Conservation (phyloP, 2,888 invertebrate genomes). For the Xestobium rufovillosum region DNA sequence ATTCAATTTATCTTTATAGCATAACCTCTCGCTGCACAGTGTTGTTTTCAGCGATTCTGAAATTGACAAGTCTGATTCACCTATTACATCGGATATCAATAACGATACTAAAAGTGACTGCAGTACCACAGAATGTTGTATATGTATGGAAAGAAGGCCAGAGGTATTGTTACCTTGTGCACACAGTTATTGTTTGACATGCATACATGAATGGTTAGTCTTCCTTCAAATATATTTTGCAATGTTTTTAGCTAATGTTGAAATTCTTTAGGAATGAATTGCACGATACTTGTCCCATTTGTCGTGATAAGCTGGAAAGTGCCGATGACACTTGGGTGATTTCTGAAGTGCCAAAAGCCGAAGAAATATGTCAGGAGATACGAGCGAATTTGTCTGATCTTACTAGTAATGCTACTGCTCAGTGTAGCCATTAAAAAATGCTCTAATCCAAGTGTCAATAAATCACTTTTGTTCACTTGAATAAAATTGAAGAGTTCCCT, state of each 20-base stretch:
- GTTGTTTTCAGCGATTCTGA: too few species aligned
- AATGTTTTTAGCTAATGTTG: slow-evolving; percentile 5
- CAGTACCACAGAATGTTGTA: slow-evolving; percentile 54
- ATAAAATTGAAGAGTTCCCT: too few species aligned
- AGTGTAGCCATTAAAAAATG: too few species aligned
- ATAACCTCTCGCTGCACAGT: too few species aligned
- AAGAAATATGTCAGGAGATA: slow-evolving; percentile 52
- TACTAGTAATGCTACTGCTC: too few species aligned
- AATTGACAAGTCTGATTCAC: too few species aligned
- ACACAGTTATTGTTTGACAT: slow-evolving; percentile 62
- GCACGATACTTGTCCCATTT: slow-evolving; percentile 63
- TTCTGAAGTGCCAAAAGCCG: slow-evolving; percentile 53
- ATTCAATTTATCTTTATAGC: too few species aligned
- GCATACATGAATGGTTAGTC: slow-evolving; percentile 64
- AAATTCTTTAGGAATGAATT: slow-evolving; percentile 56
- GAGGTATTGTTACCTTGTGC: slow-evolving; percentile 62
- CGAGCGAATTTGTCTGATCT: slow-evolving; percentile 42
- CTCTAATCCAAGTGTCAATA: too few species aligned
- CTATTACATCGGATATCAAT: too few species aligned
- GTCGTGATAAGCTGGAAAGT: slow-evolving; percentile 54
- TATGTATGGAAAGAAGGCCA: slow-evolving; percentile 63
- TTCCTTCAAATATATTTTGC: slow-evolving; percentile 7
- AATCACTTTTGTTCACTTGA: too few species aligned
- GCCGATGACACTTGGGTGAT: slow-evolving; percentile 60
- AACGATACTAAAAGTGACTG: too few species aligned